Evolutionary conservation across 92 coral and sea anemone species (phyloP), one percentile per base, ranked within the genome.

Genomic region (Zoanthus solanderi): DNA sequence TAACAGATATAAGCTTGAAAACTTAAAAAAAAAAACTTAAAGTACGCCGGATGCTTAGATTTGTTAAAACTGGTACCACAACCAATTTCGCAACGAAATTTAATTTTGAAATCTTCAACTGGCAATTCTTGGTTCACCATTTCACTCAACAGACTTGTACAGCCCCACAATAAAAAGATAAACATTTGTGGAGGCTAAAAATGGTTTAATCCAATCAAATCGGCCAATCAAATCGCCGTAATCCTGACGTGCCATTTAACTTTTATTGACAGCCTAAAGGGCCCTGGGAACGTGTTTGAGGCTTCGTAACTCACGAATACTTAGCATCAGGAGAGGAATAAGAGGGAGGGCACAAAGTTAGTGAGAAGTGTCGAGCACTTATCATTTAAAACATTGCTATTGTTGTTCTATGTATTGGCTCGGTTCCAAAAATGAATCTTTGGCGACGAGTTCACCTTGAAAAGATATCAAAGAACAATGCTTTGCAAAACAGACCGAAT

Each of bases 1-100:
- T 72, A 72, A 37, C 53, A 72, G 77, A 72, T 72, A 72, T 72
- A 72, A 72, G 52, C 52, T 68, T 68, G 73, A 68, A 68, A 68
- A 68, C 44, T 68, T 29, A 23, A 23, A 23, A 23, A n/a, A 29
- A 68, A 68, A 68, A 68, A 29, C 73, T 2, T 68, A 68, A 72
- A 72, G 53, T 72, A 72, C 77, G 23, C 23, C 23, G 23, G n/a
- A 72, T 72, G 37, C 54, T 32, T 72, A 72, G 53, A 72, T 72
- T 72, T 72, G 28, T 72, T 72, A 72, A 72, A 72, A 72, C 23
- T 72, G 48, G 30, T 72, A 32, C 77, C 52, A 72, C 77, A 44
- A 13, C 29, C 28, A 6, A 72, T 32, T 72, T 72, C 77, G 52
- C 52, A 72, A 72, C 76, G 50, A 72, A 72, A 72, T 72, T 72